phyloP scores from a whole-genome alignment of 2,888 invertebrate species.

The Argyresthia goedartella region DNA sequence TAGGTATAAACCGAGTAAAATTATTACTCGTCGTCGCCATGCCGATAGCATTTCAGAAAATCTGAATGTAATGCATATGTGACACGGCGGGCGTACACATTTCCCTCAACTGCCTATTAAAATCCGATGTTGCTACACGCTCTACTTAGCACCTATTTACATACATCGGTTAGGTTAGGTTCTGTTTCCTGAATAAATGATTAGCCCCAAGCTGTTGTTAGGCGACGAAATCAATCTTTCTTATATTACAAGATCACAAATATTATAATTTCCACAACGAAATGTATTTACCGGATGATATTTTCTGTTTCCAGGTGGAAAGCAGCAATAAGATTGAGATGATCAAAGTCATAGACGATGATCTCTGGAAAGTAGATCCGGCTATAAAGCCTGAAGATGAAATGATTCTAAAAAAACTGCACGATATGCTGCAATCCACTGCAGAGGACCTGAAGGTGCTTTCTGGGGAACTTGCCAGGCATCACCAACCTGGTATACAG shows the following conservation, averaged over 20 bases:
- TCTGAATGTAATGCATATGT: no score
- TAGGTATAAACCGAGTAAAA: no score
- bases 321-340: slow-evolving; percentile 57
- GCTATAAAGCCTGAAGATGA: slow-evolving; percentile 58
- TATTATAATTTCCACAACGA: background rate
- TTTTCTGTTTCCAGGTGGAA: slow-evolving; percentile 25
- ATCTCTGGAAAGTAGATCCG: slow-evolving; percentile 54
- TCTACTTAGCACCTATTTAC: background rate
- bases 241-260: background rate
- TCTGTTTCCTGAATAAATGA: background rate
- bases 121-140: no score
- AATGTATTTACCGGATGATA: background rate
- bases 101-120: no score
- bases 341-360: slow-evolving; percentile 56
- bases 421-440: slow-evolving; percentile 61
- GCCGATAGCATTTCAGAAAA: no score
- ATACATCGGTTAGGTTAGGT: background rate
- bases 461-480: slow-evolving; percentile 47
- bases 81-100: no score
- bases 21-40: no score
- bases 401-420: slow-evolving; percentile 49
- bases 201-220: no score
- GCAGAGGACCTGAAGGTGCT: slow-evolving; percentile 58
- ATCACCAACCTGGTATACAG: slow-evolving; percentile 42
- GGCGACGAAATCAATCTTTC: no score